A percentile compares a stretch with the other conserved stretches of the same genome.
Conservation (phyloP, 2,113 vertebrate genomes). For the Rattus rattus region DNA sequence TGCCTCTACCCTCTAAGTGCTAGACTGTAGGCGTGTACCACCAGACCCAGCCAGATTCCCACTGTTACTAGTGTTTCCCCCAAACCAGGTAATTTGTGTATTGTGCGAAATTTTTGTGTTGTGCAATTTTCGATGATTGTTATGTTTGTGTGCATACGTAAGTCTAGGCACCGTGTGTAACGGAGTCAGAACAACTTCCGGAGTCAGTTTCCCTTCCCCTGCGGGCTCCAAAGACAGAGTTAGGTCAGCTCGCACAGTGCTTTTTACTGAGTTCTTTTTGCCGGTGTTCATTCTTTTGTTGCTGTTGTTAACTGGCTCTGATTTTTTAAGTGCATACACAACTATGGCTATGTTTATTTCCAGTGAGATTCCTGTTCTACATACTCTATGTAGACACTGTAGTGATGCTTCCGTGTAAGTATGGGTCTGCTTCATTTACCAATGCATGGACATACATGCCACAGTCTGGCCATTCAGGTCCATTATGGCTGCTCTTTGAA, state of each 20-base stretch:
- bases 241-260: too few species aligned
- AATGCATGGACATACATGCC: not conserved
- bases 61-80: not conserved
- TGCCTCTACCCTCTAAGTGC: not conserved
- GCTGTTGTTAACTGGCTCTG: not conserved
- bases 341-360: not conserved
- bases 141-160: not conserved
- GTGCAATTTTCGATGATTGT: not conserved
- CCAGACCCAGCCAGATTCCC: not conserved
- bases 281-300: not conserved
- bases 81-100: conserved; percentile 1
- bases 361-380: not conserved
- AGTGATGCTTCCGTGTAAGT: not conserved
- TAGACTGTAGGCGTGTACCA: not conserved
- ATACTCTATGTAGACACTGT: not conserved
- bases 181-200: not conserved
- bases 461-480: not conserved
- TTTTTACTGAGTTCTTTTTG: not conserved
- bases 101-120: not conserved
- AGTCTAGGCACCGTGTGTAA: not conserved
- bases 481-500: conserved; percentile 33
- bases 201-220: not conserved
- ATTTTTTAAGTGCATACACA: conserved; percentile 29
- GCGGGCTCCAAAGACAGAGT: not conserved
- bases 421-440: not conserved